phyloP scores from a whole-genome alignment of 2,113 vertebrate genomes.

The Diglossa brunneiventris region DNA sequence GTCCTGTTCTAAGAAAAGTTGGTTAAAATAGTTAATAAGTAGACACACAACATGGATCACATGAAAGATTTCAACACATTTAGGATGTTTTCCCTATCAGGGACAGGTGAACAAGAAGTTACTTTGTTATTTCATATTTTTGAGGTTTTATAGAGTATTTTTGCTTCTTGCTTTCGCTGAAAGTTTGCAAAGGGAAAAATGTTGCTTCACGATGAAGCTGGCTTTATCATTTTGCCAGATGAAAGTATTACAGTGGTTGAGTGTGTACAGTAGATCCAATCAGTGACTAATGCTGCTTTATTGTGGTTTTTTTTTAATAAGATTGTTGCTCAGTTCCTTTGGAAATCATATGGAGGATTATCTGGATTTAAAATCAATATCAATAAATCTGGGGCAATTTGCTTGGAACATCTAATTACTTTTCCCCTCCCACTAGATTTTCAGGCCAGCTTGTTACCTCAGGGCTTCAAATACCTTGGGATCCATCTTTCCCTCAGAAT shows the following conservation, averaged over 20 bases:
- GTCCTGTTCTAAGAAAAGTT: background rate
- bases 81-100: background rate
- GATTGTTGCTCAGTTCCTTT: background rate
- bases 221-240: background rate
- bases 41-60: background rate
- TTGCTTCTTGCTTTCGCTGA: background rate
- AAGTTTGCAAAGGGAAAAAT: background rate
- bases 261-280: background rate
- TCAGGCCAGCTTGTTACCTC: slow-evolving; percentile 53
- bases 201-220: background rate
- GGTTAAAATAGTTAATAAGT: background rate
- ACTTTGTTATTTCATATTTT: background rate
- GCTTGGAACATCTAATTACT: slow-evolving; percentile 55
- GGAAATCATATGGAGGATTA: slow-evolving; percentile 35
- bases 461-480: slow-evolving; percentile 57
- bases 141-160: background rate
- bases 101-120: background rate
- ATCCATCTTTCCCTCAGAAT: slow-evolving; percentile 51
- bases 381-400: slow-evolving; percentile 58
- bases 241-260: background rate
- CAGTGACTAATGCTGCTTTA: background rate
- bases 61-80: background rate
- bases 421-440: slow-evolving; percentile 60
- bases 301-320: background rate
- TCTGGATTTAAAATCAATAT: slow-evolving; percentile 59